Base-by-base conservation (phyloP, 1,140 invertebrate genomes). In the Cheumatopsyche charites region DNA sequence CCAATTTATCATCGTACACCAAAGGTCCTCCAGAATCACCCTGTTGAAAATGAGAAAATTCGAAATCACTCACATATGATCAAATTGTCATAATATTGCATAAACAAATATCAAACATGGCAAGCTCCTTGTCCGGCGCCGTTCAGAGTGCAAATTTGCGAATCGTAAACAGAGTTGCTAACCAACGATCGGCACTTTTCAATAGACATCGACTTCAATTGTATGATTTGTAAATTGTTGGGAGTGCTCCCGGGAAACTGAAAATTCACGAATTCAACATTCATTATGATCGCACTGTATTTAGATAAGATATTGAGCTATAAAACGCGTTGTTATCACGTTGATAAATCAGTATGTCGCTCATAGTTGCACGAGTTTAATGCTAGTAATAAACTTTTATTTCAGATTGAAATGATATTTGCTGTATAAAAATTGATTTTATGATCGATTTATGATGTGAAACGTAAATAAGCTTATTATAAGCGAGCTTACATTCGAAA, bases 111-210 rank as follows among this genome's bases (percentile, higher is more conserved):
- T 43, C 86, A 84, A 78, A 87, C 87, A 75, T 87, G 82, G 68
- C 87, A 88, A 15, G 85, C 84, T 49, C 87, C 86, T 80, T 87
- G 79, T 15, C 87, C 87, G 41, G 75, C 74, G 75, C 77, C 79
- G 0, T 83, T 85, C 26, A 86, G 82, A 1, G 87, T 87, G 66
- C 87, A 88, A 68, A 88, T 84, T 79, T 87, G 84, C 4, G 78
- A 79, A 23, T 80, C 76, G 7, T 74, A 78, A 6, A 85, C 78
- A 17, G 75, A 47, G 17, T 68, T 74, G 12, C 26, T 23, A n/a
- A 13, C 62, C 4, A 21, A 36, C 12, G 17, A 25, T 17, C 55
- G 47, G 49, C 76, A 78, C 0, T 72, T 63, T 23, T 61, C 1
- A 29, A 36, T 23, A 0, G 61, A 49, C 15, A 70, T 63, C 3